Base-by-base conservation (phyloP, 2,113 vertebrate species). In the Pipa parva region DNA sequence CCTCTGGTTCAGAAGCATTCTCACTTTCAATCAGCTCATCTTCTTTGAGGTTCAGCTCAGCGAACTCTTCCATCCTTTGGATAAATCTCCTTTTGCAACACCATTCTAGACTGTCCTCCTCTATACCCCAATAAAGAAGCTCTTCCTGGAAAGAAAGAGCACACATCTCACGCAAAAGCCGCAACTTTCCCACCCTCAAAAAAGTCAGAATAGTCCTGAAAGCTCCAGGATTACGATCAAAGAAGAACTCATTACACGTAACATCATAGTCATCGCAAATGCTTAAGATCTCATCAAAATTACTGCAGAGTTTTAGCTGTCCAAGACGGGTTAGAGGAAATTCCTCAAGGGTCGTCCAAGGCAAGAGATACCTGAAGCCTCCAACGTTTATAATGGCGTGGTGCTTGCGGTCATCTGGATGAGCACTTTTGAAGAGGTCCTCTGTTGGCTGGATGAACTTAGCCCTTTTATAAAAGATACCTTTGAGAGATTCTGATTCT, bases 201-300 rank as follows among this genome's bases (percentile, higher is more conserved):
- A 94, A 98, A 29, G 94, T 97, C 81, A 99, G 87, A 84, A 98
- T 97, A 75, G 89, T 94, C 52, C 94, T 85, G 77, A 99, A 99
- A 10, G 97, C 94, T 1, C 95, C 91, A 0, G 97, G 97, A 81
- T 91, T 93, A 68, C 97, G 94, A 83, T 99, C 97, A 1, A 99
- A 99, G 85, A 99, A 99, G 87, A 95, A 99, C 72, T 99, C 96
- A 0, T 98, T 97, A 79, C 85, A 93, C 0, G 91, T 81, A 27
- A 97, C 93, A 0, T 98, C 97, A 0, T 99, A 99, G 79, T 99
- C 97, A 0, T 99, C 97, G 2, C 97, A 99, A 74, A 99, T 82
- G 9, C 85, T 81, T 78, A 99, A 92, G 83, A 99, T 97, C 82
- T 99, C 95, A 0, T 98, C 96, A 10, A 97, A 97, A 79, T 90